A percentile compares a stretch with the other conserved stretches of the same genome.
phyloP scores from a whole-genome alignment of 92 coral and sea anemone species.

The Phenganax marumi region DNA sequence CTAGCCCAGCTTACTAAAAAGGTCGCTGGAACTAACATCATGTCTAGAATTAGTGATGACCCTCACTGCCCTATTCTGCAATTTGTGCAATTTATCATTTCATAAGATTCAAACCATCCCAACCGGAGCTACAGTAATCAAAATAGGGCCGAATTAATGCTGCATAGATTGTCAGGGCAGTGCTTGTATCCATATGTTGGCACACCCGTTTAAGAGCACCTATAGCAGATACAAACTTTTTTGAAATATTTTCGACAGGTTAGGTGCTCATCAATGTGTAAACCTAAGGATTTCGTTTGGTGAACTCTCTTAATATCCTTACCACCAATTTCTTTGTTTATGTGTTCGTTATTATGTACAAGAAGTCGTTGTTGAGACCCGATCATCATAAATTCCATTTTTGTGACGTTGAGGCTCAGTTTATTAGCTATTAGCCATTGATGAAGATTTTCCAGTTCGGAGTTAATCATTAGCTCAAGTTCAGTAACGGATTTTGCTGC shows the following conservation, averaged over 20 bases:
- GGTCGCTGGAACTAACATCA: slow-evolving; percentile 21
- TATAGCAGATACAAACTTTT: background rate
- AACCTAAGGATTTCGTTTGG: no score
- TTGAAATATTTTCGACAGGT: background rate
- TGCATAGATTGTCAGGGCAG: no score
- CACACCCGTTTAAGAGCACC: background rate
- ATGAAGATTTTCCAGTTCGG: no score
- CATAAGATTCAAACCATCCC: no score
- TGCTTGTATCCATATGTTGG: background rate
- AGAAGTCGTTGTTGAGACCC: background rate
- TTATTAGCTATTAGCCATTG: no score
- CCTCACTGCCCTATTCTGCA: slow-evolving; percentile 40
- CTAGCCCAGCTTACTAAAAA: slow-evolving; percentile 14
- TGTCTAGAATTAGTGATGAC: background rate
- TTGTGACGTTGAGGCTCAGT: background rate
- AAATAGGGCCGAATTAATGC: slow-evolving; percentile 8
- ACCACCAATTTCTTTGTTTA: background rate
- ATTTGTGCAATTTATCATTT: background rate
- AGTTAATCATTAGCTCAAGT: background rate
- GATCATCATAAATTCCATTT: background rate
- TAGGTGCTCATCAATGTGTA: background rate
- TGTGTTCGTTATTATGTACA: background rate
- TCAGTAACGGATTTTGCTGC: background rate
- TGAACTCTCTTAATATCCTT: no score
- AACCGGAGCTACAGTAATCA: slow-evolving; percentile 21